Conservation (phyloP, 2,888 invertebrate genomes). For the Bombylius discolor region DNA sequence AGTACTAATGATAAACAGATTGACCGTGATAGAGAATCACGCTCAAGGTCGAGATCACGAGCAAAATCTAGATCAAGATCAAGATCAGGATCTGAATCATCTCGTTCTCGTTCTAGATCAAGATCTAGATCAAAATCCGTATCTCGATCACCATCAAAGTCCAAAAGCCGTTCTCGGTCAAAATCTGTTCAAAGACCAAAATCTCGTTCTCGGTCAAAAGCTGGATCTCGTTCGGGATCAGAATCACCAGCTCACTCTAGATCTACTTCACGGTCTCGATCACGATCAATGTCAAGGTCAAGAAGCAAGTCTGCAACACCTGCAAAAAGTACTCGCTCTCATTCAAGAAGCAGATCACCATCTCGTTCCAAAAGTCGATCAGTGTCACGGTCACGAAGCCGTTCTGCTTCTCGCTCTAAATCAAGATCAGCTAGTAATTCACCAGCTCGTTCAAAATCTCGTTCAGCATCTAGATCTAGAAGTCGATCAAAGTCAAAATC, state of each 20-base stretch:
- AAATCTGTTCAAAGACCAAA: constrained; percentile 17
- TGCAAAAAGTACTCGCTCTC: neutral
- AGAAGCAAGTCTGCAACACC: constrained; percentile 2
- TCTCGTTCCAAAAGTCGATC: constrained; percentile 26
- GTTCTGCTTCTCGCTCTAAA: constrained; percentile 21
- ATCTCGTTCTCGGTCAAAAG: constrained; percentile 29
- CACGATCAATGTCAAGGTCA: constrained; percentile 20
- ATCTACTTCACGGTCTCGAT: constrained; percentile 20
- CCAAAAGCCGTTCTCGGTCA: constrained; percentile 9
- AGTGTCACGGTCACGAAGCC: constrained; percentile 22
- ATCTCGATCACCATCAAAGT: constrained; percentile 21
- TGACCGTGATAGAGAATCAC: constrained; percentile 22
- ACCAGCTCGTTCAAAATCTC: constrained; percentile 19
- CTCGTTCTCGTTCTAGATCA: constrained; percentile 17
- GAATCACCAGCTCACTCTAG: constrained; percentile 27
- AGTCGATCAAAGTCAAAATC: constrained; percentile 26
- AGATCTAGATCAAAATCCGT: constrained; percentile 10
- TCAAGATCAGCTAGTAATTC: constrained; percentile 24
- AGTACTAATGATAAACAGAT: constrained; percentile 13
- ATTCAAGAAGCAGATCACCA: constrained; percentile 24
- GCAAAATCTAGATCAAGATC: constrained; percentile 21
- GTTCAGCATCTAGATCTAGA: constrained; percentile 21
- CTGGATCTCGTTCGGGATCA: constrained; percentile 30
- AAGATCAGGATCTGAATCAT: constrained; percentile 23
- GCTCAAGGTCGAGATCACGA: constrained; percentile 24